phyloP scores from a whole-genome alignment of 2,888 invertebrate species.

The Phaedon cochleariae region DNA sequence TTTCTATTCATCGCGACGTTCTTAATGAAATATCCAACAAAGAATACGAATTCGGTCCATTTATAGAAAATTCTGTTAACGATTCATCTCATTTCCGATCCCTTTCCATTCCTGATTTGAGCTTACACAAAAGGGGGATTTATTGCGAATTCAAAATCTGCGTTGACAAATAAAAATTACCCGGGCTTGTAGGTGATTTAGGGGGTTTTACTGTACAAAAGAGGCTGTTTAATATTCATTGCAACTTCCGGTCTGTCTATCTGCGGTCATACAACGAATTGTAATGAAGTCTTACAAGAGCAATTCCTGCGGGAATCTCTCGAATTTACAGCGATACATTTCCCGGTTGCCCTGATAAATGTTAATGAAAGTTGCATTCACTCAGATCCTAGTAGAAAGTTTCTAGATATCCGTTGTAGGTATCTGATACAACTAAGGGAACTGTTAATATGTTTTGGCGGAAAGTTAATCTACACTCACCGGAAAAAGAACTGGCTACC shows the following conservation, averaged over 20 bases:
- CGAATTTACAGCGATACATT: slow-evolving; percentile 5
- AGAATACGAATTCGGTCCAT: slow-evolving; percentile 25
- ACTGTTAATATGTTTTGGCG: too few relatives aligned
- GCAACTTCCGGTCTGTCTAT: slow-evolving; percentile 37
- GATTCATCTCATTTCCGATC: background rate
- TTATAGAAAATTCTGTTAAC: slow-evolving; percentile 10
- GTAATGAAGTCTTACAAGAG: slow-evolving; percentile 35
- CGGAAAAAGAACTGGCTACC: too few relatives aligned
- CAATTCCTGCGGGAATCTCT: background rate
- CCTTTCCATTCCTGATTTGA: slow-evolving; percentile 15
- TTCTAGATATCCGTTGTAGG: too few relatives aligned
- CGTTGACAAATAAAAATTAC: slow-evolving; percentile 45
- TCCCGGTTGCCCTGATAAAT: slow-evolving; percentile 7
- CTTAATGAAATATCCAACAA: slow-evolving; percentile 23
- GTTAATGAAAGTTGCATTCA: slow-evolving; percentile 12
- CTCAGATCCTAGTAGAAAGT: background rate
- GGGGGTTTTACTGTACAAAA: slow-evolving; percentile 32
- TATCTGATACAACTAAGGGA: too few relatives aligned
- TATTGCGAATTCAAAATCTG: slow-evolving; percentile 34
- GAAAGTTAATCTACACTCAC: too few relatives aligned
- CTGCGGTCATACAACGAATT: slow-evolving; percentile 41
- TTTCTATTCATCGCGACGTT: background rate
- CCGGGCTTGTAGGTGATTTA: slow-evolving; percentile 37
- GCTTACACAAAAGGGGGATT: slow-evolving; percentile 26
- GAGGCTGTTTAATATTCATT: slow-evolving; percentile 31